Conservation (phyloP, 53 echinoderm and acorn worm species). For the Arbacia lixula region DNA sequence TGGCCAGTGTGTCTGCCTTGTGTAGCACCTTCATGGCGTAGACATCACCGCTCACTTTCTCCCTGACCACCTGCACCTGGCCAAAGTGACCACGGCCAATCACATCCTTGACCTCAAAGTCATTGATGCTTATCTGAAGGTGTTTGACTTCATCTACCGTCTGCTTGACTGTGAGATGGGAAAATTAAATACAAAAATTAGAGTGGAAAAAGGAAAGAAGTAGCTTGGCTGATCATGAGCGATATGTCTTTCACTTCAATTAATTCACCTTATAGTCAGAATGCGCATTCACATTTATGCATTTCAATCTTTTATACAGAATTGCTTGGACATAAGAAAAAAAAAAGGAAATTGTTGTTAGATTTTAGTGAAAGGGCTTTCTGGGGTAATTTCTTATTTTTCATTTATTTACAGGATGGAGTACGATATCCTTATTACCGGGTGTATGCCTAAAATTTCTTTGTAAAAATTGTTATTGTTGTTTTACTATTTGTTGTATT, state of each 20-base stretch:
- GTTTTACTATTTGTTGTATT: neutral
- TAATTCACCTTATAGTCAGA: neutral
- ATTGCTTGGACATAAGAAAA: no score
- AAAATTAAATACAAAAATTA: neutral
- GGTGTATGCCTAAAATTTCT: no score
- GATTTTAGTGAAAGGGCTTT: no score
- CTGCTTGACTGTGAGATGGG: slow-evolving; percentile 60
- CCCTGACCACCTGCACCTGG: slow-evolving; percentile 81
- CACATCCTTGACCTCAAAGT: slow-evolving; percentile 91
- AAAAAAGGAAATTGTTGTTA: no score
- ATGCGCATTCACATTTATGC: neutral
- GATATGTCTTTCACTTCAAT: neutral
- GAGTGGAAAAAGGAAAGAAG: neutral
- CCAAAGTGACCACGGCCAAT: slow-evolving; percentile 94
- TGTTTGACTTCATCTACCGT: slow-evolving; percentile 61
- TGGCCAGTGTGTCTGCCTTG: slow-evolving; percentile 79
- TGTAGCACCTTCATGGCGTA: slow-evolving; percentile 88
- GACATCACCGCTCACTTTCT: slow-evolving; percentile 81
- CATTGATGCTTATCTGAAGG: slow-evolving; percentile 71
- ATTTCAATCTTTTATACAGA: no score
- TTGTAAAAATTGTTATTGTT: neutral
- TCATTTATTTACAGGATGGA: no score
- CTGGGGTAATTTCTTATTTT: no score
- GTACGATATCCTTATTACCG: no score
- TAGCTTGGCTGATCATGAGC: neutral